Percentiles rank a stretch among this genome's conserved stretches.
phyloP scores from a whole-genome alignment of 2,113 vertebrate genomes.

The Silurus glanis region DNA sequence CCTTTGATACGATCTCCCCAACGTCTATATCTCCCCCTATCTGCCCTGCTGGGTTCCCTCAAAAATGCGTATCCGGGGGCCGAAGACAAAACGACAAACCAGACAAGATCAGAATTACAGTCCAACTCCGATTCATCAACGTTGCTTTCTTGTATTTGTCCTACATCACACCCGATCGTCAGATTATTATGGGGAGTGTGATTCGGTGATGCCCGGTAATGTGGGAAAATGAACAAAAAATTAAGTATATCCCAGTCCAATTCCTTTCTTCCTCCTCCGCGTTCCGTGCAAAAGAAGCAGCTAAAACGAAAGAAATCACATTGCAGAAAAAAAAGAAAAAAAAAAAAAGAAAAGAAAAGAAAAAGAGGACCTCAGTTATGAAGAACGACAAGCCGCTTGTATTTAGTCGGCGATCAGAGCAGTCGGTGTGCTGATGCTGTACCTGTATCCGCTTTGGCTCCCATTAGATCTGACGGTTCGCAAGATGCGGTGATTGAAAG shows the following conservation, averaged over 20 bases:
- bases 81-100: slow-evolving; percentile 30
- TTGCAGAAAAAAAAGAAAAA: slow-evolving; percentile 31
- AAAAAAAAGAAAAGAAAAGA: neutral
- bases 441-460: slow-evolving; percentile 46
- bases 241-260: neutral
- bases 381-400: slow-evolving; percentile 38
- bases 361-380: slow-evolving; percentile 28
- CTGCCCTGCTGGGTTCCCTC: slow-evolving; percentile 41
- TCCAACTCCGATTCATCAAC: neutral
- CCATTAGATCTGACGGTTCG: slow-evolving; percentile 49
- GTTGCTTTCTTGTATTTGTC: neutral
- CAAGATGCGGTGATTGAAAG: slow-evolving; percentile 38
- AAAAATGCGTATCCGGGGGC: slow-evolving; percentile 41
- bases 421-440: slow-evolving; percentile 44
- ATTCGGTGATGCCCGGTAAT: slow-evolving; percentile 39
- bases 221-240: slow-evolving; percentile 16
- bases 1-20: slow-evolving; percentile 29
- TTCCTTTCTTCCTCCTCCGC: slow-evolving; percentile 44
- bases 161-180: slow-evolving; percentile 46
- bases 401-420: slow-evolving; percentile 41
- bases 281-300: slow-evolving; percentile 51
- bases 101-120: slow-evolving; percentile 15
- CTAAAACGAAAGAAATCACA: slow-evolving; percentile 48
- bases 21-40: slow-evolving; percentile 44
- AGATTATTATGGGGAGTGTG: slow-evolving; percentile 30